Percentiles rank a stretch among this genome's conserved stretches.
phyloP scores from a whole-genome alignment of 2,888 invertebrate genomes.

The Pherbina coryleti region DNA sequence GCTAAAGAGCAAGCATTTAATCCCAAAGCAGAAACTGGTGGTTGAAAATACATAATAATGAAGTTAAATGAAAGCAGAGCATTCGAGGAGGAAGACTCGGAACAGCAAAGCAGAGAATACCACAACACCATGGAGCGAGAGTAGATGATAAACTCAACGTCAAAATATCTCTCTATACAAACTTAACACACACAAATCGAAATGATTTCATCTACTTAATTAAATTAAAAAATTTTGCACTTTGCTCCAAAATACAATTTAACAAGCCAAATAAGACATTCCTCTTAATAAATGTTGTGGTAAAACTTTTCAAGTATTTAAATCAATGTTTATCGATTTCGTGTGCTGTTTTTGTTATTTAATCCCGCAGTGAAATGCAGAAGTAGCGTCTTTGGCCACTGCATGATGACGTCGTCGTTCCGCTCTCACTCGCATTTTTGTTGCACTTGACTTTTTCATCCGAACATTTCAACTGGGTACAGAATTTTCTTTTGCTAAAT shows the following conservation, averaged over 20 bases:
- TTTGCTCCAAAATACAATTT: neutral
- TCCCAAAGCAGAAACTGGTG: neutral
- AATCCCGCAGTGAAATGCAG: neutral
- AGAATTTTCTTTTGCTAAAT: conserved; percentile 41
- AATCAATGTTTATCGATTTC: neutral
- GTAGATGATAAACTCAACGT: neutral
- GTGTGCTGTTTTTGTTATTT: neutral
- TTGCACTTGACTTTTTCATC: conserved; percentile 46
- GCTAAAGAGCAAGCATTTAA: neutral
- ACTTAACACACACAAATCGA: conserved; percentile 31
- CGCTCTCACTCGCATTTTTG: conserved; percentile 29
- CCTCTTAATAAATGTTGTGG: neutral
- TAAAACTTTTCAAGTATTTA: neutral
- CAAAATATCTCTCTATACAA: conserved; percentile 24
- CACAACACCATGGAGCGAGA: too few relatives aligned
- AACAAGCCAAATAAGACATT: neutral
- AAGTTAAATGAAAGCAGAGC: neutral
- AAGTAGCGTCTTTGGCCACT: conserved; percentile 19
- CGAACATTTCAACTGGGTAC: conserved; percentile 45
- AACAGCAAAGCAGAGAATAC: neutral
- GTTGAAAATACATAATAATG: neutral
- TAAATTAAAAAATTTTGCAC: conserved; percentile 17
- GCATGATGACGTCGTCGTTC: conserved; percentile 45
- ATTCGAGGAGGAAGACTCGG: neutral
- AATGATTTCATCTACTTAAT: conserved; percentile 16